Conservation (phyloP, 2,797 vertebrate species). For the Rhinoraja longicauda region DNA sequence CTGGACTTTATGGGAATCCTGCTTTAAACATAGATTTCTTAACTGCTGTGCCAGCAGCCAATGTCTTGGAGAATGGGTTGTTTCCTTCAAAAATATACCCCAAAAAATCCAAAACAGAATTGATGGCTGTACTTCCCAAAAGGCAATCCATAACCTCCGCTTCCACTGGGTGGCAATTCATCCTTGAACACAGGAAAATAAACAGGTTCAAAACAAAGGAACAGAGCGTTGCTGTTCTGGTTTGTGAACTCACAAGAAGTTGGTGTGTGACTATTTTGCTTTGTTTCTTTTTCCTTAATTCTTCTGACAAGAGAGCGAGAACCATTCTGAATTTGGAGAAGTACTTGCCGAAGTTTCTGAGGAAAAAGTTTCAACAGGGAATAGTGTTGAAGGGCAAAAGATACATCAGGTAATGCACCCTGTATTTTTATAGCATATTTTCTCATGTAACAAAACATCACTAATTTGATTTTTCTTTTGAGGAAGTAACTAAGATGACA, state of each 20-base stretch:
- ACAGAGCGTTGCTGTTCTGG: neutral
- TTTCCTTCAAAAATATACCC: neutral
- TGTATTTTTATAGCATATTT: neutral
- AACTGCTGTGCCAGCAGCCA: too few relatives aligned
- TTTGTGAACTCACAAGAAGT: neutral
- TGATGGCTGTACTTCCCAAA: neutral
- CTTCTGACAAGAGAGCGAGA: neutral
- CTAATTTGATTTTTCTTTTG: neutral
- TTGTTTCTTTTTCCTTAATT: neutral
- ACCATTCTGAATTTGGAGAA: slow-evolving; percentile 28
- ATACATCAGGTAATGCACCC: slow-evolving; percentile 22
- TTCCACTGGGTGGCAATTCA: too few relatives aligned
- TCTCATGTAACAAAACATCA: neutral
- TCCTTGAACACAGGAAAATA: neutral
- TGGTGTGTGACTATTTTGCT: neutral
- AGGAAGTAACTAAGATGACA: neutral
- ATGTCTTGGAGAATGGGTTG: neutral
- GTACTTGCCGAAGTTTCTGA: neutral
- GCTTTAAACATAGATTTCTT: neutral
- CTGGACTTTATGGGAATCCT: neutral
- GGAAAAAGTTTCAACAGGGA: slow-evolving; percentile 4
- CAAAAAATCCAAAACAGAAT: neutral
- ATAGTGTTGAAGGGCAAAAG: neutral
- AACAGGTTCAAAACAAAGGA: neutral
- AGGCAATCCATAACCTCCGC: neutral